Percentiles rank a stretch among this genome's conserved stretches.
Conservation (phyloP, 2,888 invertebrate species). For the Tromatobia lineatoria region DNA sequence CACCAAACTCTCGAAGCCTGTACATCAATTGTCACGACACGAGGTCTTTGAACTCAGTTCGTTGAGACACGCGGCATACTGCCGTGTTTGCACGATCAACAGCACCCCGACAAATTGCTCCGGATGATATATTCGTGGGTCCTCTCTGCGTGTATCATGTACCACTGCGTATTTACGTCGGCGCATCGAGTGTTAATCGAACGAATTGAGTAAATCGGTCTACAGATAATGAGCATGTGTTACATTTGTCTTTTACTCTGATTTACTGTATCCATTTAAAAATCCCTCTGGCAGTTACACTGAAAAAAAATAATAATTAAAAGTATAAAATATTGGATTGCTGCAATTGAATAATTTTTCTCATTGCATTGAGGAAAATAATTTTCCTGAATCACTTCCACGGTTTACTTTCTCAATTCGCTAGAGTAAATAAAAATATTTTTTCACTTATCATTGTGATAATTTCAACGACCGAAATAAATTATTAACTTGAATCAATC, state of each 20-base stretch:
- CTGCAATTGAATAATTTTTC: no score
- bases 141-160: not conserved
- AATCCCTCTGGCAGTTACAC: no score
- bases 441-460: no score
- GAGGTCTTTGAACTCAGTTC: constrained; percentile 64
- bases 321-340: no score
- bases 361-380: no score
- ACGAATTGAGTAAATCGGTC: not conserved
- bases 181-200: constrained; percentile 32
- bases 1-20: constrained; percentile 52
- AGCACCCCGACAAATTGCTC: constrained; percentile 54
- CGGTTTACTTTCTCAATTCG: no score
- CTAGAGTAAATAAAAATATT: no score
- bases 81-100: constrained; percentile 48
- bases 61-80: constrained; percentile 17
- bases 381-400: no score
- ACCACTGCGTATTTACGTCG: not conserved
- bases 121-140: constrained; percentile 61
- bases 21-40: constrained; percentile 64
- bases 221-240: not conserved
- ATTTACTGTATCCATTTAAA: not conserved
- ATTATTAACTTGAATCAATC: no score
- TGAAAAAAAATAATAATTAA: no score
- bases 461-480: no score
- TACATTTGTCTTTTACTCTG: not conserved